Evolutionary conservation across 53 echinoderm and acorn worm species (phyloP), one percentile per base, ranked within the genome.

Genomic region (Temnopleurus reevesii): DNA sequence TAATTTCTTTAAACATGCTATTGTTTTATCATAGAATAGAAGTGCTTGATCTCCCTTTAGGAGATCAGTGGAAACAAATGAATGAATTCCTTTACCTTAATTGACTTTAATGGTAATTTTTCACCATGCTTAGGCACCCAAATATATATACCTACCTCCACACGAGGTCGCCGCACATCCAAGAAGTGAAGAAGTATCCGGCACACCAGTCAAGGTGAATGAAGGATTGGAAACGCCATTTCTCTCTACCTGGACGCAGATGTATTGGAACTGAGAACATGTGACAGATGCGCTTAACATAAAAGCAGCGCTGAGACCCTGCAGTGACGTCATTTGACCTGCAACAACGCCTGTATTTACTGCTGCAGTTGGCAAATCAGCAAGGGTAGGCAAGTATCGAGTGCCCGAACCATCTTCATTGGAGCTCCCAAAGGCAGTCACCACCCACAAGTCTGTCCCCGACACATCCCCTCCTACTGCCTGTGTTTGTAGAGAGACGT

Each of bases 231-330:
- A 79, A 6, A 60, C 55, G 4, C 38, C 47, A 13, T 59, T 77
- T 76, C 91, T 92, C 77, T 63, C 76, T 0, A 97, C 79, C 53
- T 91, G 83, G 4, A 91, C 92, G 86, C 95, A 95, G 13, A 95
- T 18, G 71, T 64, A 95, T 19, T 71, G 89, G 77, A 95, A 91
- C 24, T 85, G 31, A 9, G 56, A 66, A 86, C 95, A 95, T 27
- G 90, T 84, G 15, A 93, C 60, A 18, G 45, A 21, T 59, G 41
- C 12, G 29, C 59, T 59, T 49, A 90, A 28, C 31, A 29, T 49
- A 24, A 90, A 90, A 28, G 25, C 18, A 23, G 64, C 44, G 31
- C 21, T 43, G 59, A 90, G 34, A 24, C 64, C 63, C 26, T 25
- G 28, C 57, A 90, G 56, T 27, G 59, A 33, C 12, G 89, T 76